Conservation (phyloP, 2,113 vertebrate species). For the Daphoenositta chrysoptera region DNA sequence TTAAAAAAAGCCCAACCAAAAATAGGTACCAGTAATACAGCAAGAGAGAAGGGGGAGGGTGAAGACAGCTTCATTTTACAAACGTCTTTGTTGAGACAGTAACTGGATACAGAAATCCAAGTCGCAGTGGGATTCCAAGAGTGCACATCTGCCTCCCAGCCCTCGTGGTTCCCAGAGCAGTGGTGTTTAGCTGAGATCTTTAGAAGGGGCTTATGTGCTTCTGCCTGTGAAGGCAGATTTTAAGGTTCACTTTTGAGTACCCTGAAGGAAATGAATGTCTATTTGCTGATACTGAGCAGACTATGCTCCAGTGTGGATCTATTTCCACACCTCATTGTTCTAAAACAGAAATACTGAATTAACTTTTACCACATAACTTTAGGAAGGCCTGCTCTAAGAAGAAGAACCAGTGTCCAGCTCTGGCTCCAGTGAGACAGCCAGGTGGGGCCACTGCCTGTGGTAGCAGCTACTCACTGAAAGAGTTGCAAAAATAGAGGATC, state of each 20-base stretch:
- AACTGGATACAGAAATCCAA: constrained; percentile 57
- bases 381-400: neutral
- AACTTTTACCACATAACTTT: neutral
- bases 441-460: neutral
- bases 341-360: neutral
- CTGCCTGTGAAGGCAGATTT: neutral
- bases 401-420: neutral
- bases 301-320: neutral
- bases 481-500: neutral
- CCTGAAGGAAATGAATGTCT: neutral
- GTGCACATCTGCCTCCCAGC: constrained; percentile 52
- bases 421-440: neutral
- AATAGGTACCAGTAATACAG: constrained; percentile 46
- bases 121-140: constrained; percentile 23
- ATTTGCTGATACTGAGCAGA: neutral
- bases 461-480: neutral
- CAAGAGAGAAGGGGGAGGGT: constrained; percentile 34
- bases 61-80: constrained; percentile 47
- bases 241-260: neutral
- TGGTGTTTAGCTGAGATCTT: neutral
- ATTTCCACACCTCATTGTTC: neutral
- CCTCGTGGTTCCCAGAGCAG: neutral
- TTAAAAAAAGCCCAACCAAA: neutral
- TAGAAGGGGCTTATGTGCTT: neutral
- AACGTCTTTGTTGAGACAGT: constrained; percentile 53